These are phyloP conservation scores for Phylloscopus trochiloides DNA, from an alignment of 2,113 vertebrate genomes.

Conservation along the genomic window DNA sequence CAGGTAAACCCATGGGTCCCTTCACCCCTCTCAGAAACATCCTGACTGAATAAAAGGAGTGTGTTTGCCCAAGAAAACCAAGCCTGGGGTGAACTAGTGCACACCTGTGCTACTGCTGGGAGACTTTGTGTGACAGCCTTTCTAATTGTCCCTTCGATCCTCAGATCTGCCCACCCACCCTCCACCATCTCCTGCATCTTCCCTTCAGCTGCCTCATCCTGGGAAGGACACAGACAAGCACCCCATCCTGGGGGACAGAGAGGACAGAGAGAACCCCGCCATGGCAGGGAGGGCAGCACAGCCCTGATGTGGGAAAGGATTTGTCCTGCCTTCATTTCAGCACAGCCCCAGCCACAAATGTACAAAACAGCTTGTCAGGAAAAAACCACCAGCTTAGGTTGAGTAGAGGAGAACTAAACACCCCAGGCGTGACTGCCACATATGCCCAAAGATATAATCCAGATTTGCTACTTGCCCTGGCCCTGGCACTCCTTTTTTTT, in stretches of 20 bases:
- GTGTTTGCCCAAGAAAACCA: neutral
- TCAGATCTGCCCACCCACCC: neutral
- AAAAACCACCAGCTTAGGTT: neutral
- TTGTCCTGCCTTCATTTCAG: neutral
- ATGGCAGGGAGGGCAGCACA: neutral
- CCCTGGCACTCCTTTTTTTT: neutral
- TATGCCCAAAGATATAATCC: constrained; percentile 63
- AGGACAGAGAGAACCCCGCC: neutral
- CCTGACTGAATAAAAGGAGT: neutral
- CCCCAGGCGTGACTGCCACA: neutral
- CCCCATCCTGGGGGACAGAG: neutral
- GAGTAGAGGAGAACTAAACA: neutral
- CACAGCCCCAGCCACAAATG: neutral
- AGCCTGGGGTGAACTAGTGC: neutral
- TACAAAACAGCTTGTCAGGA: neutral
- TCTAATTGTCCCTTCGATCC: neutral
- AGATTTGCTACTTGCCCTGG: constrained; percentile 29
- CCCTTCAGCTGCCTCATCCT: neutral
- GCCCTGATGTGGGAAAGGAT: neutral
- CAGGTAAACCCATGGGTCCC: neutral
- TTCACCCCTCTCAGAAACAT: neutral
- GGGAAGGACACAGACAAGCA: accelerated
- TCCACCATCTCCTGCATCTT: accelerated
- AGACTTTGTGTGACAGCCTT: neutral
- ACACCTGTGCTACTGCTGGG: neutral